Evolutionary conservation across 2,888 invertebrate species (phyloP), one percentile per base, ranked within the genome.

Genomic region (Luperina testacea): DNA sequence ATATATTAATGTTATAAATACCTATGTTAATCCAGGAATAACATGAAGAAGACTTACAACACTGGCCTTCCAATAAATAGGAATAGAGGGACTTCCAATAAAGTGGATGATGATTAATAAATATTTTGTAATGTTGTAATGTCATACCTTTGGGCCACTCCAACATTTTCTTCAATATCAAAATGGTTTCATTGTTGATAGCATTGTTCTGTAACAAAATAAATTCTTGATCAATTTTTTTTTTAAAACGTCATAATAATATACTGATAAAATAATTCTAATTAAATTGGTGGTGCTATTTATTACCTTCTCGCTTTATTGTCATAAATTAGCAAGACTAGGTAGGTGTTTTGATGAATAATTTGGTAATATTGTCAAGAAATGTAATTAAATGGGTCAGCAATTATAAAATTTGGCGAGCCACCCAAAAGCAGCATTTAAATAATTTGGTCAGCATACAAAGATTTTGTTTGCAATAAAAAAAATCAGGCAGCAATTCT

Each of bases 91-190:
- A n/a, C n/a, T n/a, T n/a, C n/a, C n/a, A n/a, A n/a, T n/a, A n/a
- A 6, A 48, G 6, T 6, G n/a, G 27, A 5, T 13, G 15, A 8
- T 8, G 15, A 53, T n/a, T n/a, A 11, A 57, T 57, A 11, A 57
- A n/a, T 57, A 57, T 57, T 11, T 57, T 57, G 24, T 57, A n/a
- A 57, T 1, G 11, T 24, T 57, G 57, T 24, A 4, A n/a, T 57
- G 57, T 5, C 80, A 75, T 89, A 98, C 98, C 98, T 95, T 97
- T 97, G 61, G 98, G 98, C 98, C 98, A 98, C 79, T 97, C 95
- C 77, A 98, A 93, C 89, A 98, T 95, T 90, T 97, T 96, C 91
- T 97, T 97, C 80, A 98, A 94, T 67, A 97, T 93, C 65, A 95
- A 93, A 78, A 98, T 92, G 20, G 97, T 97, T 84, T 97, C 97